These are phyloP conservation scores for Vidua chalybeata DNA, from an alignment of 2,113 vertebrate genomes.

Conservation along the genomic window DNA sequence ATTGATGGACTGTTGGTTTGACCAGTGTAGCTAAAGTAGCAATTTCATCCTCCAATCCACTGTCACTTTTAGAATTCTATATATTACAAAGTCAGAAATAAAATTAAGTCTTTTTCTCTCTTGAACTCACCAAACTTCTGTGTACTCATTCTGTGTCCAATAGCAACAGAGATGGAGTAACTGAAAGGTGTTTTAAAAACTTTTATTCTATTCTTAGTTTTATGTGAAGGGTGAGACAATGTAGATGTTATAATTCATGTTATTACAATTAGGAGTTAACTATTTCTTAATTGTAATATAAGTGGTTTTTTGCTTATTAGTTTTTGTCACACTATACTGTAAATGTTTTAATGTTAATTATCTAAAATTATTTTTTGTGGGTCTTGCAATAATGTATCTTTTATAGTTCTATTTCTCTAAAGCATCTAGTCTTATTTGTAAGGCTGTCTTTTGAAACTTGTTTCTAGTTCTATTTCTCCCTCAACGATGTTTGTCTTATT, in stretches of 20 bases:
- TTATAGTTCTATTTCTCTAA: not conserved
- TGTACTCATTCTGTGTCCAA: no score
- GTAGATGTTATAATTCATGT: not conserved
- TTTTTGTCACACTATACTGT: not conserved
- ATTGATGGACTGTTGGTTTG: no score
- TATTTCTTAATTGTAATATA: not conserved
- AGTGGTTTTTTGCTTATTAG: not conserved
- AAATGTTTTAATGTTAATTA: not conserved
- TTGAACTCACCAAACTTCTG: no score
- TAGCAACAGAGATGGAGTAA: not conserved
- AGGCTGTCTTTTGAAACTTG: not conserved
- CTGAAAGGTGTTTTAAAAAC: not conserved
- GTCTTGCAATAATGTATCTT: not conserved
- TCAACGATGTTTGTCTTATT: no score
- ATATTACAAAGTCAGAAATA: no score
- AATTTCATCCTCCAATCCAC: no score
- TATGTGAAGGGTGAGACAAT: not conserved
- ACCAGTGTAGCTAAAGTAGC: no score
- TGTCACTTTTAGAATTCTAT: no score
- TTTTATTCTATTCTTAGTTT: not conserved
- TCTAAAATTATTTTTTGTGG: not conserved
- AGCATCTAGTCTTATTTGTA: not conserved
- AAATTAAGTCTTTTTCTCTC: no score
- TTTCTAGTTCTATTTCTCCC: no score
- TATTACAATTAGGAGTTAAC: not conserved